phyloP scores from a whole-genome alignment of 2,113 vertebrate species.

The Ia io region DNA sequence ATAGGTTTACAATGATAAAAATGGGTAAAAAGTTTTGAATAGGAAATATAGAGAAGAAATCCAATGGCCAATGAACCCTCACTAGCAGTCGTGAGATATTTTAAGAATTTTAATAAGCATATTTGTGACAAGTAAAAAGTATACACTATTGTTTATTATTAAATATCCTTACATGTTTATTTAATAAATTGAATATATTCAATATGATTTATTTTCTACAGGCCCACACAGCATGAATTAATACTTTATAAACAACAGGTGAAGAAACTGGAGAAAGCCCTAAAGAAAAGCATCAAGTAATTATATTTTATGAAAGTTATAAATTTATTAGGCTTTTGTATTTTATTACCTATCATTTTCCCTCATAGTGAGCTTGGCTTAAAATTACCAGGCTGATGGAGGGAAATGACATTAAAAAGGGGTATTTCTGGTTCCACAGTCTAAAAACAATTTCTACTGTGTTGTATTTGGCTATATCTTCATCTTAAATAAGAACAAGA shows the following conservation, averaged over 20 bases:
- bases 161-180: constrained; percentile 43
- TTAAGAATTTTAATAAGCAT: constrained; percentile 34
- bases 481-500: constrained; percentile 1
- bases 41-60: constrained; percentile 30
- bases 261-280: constrained; percentile 84
- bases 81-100: neutral
- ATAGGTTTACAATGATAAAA: neutral
- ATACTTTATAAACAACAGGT: constrained; percentile 88
- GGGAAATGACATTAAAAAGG: neutral
- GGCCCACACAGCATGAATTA: constrained; percentile 85
- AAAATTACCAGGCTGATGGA: neutral
- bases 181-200: constrained; percentile 15
- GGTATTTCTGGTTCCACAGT: neutral
- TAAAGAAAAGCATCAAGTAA: constrained; percentile 83
- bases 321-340: neutral
- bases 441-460: neutral
- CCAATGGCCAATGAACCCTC: neutral
- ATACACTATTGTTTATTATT: neutral
- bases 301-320: constrained; percentile 56
- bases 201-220: constrained; percentile 63
- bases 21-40: neutral
- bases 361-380: neutral
- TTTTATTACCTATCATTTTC: neutral
- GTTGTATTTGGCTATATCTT: neutral
- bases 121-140: constrained; percentile 37